phyloP scores from a whole-genome alignment of 1,140 invertebrate genomes.

The Drosophila takahashii region DNA sequence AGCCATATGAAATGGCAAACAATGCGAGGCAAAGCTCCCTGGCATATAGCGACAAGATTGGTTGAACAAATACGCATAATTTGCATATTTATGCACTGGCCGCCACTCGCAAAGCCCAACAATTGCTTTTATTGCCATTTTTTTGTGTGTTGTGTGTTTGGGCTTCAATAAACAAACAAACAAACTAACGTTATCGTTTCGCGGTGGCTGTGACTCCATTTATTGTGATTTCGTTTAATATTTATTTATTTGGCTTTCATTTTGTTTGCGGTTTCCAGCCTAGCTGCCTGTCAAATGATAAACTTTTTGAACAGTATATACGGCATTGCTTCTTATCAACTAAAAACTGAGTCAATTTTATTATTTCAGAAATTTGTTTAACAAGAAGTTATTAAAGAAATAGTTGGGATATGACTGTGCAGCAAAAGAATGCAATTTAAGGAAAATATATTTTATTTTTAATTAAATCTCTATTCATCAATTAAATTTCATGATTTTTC shows the following conservation, averaged over 20 bases:
- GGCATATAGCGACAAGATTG: conserved; percentile 38
- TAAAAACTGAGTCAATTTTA: neutral
- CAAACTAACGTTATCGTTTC: conserved; percentile 48
- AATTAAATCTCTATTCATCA: too few species aligned
- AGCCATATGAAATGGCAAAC: conserved; percentile 47
- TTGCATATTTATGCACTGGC: conserved; percentile 57
- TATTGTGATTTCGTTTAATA: conserved; percentile 33
- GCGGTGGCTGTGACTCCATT: conserved; percentile 46
- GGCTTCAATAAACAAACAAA: conserved; percentile 50
- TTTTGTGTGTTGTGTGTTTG: conserved; percentile 7
- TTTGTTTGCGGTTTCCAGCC: conserved; percentile 18
- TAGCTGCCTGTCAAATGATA: conserved; percentile 48
- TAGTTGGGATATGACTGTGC: too few species aligned
- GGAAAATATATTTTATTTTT: too few species aligned
- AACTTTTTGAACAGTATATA: conserved; percentile 16
- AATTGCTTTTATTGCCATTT: conserved; percentile 38
- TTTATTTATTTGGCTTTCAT: conserved; percentile 48
- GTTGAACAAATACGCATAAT: conserved; percentile 55
- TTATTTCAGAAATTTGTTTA: neutral
- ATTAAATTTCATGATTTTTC: too few species aligned
- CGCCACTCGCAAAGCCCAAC: conserved; percentile 12
- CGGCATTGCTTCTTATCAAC: conserved; percentile 1
- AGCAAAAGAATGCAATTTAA: too few species aligned
- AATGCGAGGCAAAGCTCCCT: conserved; percentile 30
- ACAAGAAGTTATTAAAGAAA: neutral